Base-by-base conservation (phyloP, 2,113 vertebrate species). In the Coregonus clupeaformis region DNA sequence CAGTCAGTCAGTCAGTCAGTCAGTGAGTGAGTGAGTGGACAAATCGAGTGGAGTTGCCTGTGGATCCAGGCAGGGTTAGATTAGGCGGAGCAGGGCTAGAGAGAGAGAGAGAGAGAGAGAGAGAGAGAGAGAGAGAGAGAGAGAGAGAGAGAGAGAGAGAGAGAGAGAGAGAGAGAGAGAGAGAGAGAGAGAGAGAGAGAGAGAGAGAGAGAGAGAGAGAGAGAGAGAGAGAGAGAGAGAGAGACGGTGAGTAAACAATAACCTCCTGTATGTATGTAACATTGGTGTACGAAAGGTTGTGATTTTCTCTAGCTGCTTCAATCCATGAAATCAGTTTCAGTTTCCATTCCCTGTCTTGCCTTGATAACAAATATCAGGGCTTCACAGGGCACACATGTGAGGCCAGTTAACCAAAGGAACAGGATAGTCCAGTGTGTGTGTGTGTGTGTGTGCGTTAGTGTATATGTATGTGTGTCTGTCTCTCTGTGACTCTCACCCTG, bases 231-330 rank as follows among this genome's bases (percentile, higher is more conserved):
- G 27, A 67, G 30, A 67, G 6, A 68, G 32, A 14, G 32, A n/a
- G 66, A 68, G 66, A 68, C 1, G 27, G 63, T 18, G 66, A 42
- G 16, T 42, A 5, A 68, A 91, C 86, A 88, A 89, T 81, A 52
- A 86, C 79, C 76, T 78, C 84, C 84, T 85, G 80, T 87, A 84
- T 89, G 77, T 83, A 88, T 89, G 88, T 91, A 90, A 89, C 86
- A 88, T 22, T 9, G 59, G 73, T 82, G 81, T 14, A 75, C 64
- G 81, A 79, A 85, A 59, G 76, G 55, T 77, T 76, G 78, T 84
- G 77, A 85, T 85, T 76, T 84, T 83, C 81, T 87, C 75, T 80
- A 77, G 62, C 88, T 88, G 62, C 88, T 88, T 73, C 76, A 76
- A 49, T 62, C 79, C 72, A 69, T 69, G 82, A 79, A 65, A 86